phyloP scores from a whole-genome alignment of 1,140 invertebrate genomes.

The Pemphigus obesinymphae region DNA sequence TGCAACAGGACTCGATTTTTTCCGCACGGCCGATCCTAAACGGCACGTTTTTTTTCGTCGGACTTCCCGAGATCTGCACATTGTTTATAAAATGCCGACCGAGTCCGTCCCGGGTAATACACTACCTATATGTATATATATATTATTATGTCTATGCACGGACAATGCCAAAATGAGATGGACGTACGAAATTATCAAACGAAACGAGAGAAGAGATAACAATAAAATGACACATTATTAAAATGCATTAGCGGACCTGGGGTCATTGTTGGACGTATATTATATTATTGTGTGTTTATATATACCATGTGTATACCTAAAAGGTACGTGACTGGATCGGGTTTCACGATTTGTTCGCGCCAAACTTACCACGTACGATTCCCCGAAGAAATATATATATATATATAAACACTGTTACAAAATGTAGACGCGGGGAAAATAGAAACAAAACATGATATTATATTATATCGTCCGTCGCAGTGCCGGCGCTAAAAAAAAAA shows the following conservation, averaged over 20 bases:
- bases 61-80: conserved; percentile 2
- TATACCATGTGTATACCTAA: too few relatives aligned
- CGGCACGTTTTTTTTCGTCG: conserved; percentile 31
- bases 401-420: too few relatives aligned
- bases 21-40: conserved; percentile 34
- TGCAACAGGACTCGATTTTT: conserved; percentile 36
- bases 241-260: background rate
- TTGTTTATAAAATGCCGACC: conserved; percentile 8
- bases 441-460: background rate
- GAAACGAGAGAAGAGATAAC: background rate
- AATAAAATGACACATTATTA: conserved; percentile 32
- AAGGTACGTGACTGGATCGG: conserved; percentile 5
- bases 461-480: too few relatives aligned
- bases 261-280: background rate
- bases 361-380: background rate
- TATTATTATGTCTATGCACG: too few relatives aligned
- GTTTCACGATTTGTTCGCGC: conserved; percentile 18
- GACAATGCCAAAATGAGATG: background rate
- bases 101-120: background rate
- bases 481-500: too few relatives aligned
- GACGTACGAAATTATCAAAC: background rate
- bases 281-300: background rate
- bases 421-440: too few relatives aligned
- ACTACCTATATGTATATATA: background rate
- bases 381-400: background rate